Base-by-base conservation (phyloP, 1,140 invertebrate genomes). In the Drosophila chauvacae region DNA sequence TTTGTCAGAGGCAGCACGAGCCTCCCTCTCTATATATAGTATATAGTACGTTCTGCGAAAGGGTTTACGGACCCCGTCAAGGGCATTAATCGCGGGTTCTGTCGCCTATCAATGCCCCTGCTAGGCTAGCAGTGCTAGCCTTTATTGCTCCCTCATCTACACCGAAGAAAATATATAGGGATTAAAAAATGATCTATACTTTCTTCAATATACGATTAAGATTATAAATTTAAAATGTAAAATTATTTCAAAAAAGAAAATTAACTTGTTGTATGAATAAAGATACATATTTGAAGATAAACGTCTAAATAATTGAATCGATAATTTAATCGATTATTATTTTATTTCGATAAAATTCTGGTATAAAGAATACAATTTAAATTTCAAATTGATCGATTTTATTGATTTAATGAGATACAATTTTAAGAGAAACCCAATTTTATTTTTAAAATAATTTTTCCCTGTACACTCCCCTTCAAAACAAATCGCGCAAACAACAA, bases 41-140 rank as follows among this genome's bases (percentile, higher is more conserved):
- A 14, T 23, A 47, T 48, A 48, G 47, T 28, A 42, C 35, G 10
- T 14, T 45, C 20, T n/a, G n/a, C 62, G 9, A 35, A 70, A 78
- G 78, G 77, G 81, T 65, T 66, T 77, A 69, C 26, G 42, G 39
- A 77, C 63, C 63, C 68, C 74, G 50, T 60, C 64, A 80, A 71
- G 64, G 77, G 59, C 61, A 77, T 51, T 73, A 73, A 73, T 72
- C 70, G 69, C 44, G 16, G 26, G 30, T 30, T 69, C n/a, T 33
- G 66, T 44, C 39, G 66, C 66, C 66, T 70, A 70, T 70, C 66
- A 33, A 55, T 65, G 28, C 39, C 39, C 41, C 42, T n/a, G 14
- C 7, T 11, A 1, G 18, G n/a, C n/a, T n/a, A n/a, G n/a, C n/a
- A n/a, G n/a, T n/a, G 14, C 7, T 11, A 1, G 18, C 45, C 20